Base-by-base conservation (phyloP, 2,888 invertebrate genomes). In the Drosophila nigricruria region DNA sequence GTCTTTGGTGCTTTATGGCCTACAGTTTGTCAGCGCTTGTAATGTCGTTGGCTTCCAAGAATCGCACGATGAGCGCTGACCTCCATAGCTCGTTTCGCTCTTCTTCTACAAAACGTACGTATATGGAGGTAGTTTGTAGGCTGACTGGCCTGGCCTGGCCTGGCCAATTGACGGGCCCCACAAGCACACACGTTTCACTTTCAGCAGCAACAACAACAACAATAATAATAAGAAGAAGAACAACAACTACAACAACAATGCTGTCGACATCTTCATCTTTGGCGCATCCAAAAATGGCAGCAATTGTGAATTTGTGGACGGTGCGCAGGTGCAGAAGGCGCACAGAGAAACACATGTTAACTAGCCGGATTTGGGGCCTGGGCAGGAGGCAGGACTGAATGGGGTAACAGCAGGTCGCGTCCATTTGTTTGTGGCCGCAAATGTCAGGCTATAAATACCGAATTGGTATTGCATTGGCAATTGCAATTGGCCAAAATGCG, bases 361-460 rank as follows among this genome's bases (percentile, higher is more conserved):
- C 81, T 73, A 76, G 82, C 76, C 79, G 68, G 30, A 61, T 66
- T 70, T 42, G 54, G 74, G 47, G 47, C 23, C 18, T 12, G 42
- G 30, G 32, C 25, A 60, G 56, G 18, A 30, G 38, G 38, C 27
- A 40, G 60, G 32, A 25, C 25, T 47, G 58, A 32, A 45, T 40
- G 50, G 50, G 34, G 42, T 36, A 52, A 52, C 52, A 45, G 12
- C 50, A 57, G 61, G 52, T 45, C 52, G 47, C 45, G 49, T 38
- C 43, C 60, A 73, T 77, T 73, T 71, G 70, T 60, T 60, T 73
- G 32, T 83, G 87, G 81, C 79, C 79, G 81, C 82, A 88, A 87
- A 87, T 87, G 86, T 87, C 86, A 88, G 73, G 86, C 87, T 87
- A 87, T 87, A 87, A 87, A 87, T 88, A 88, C 86, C 82, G 81